These are phyloP conservation scores for Triplophysa yarkandensis DNA, from an alignment of 2,797 vertebrate species.

Conservation along the genomic window DNA sequence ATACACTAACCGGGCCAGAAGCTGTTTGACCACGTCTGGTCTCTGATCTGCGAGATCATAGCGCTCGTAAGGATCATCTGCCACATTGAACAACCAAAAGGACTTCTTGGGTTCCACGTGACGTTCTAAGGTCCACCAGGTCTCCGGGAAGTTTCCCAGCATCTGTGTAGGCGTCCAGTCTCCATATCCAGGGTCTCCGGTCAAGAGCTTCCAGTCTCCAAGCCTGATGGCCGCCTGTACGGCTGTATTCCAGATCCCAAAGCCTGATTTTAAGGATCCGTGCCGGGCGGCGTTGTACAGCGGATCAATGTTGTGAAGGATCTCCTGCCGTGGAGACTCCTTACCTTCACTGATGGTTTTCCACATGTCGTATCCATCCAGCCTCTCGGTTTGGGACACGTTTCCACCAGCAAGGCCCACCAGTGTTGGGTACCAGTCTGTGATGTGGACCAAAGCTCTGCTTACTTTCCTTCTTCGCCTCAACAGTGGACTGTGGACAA, in stretches of 20 bases:
- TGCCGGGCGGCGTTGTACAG: constrained; percentile 87
- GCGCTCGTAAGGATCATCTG: constrained; percentile 88
- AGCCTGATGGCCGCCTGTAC: constrained; percentile 92
- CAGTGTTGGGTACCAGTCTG: constrained; percentile 96
- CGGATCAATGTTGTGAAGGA: constrained; percentile 96
- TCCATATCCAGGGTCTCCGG: constrained; percentile 92
- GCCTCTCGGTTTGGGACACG: constrained; percentile 74
- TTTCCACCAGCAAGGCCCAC: constrained; percentile 88
- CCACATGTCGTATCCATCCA: constrained; percentile 94
- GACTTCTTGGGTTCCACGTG: constrained; percentile 79
- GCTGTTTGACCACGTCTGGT: constrained; percentile 86
- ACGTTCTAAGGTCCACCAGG: constrained; percentile 95
- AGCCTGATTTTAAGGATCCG: constrained; percentile 86
- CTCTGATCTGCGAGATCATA: constrained; percentile 84
- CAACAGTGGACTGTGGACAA: constrained; percentile 94
- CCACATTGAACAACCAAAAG: constrained; percentile 96
- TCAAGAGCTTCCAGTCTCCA: constrained; percentile 95
- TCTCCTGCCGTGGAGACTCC: constrained; percentile 88
- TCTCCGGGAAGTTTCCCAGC: constrained; percentile 86
- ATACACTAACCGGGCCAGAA: constrained; percentile 84
- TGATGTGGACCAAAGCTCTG: constrained; percentile 91
- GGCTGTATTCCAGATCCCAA: constrained; percentile 92
- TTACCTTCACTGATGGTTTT: constrained; percentile 89
- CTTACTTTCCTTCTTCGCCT: constrained; percentile 85
- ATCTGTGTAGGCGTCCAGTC: constrained; percentile 96